Evolutionary conservation across 2,113 vertebrate genomes (phyloP).

Genomic region (Rhinogobius similis): DNA sequence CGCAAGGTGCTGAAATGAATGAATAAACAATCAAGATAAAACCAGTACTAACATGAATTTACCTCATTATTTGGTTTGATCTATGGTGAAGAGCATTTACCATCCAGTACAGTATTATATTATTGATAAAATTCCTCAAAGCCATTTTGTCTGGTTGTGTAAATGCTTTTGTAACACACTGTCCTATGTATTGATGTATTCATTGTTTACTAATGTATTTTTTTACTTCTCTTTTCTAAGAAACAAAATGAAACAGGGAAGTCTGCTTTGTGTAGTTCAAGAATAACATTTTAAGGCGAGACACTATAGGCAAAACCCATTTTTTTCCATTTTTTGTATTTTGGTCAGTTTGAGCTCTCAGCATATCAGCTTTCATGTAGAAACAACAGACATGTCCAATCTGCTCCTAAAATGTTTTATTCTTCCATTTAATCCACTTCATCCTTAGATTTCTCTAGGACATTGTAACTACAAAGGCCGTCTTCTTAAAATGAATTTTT

Average conservation of each 20-base stretch:
- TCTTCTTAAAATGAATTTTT: too few relatives aligned
- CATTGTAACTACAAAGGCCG: too few relatives aligned
- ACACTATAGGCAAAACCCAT: too few relatives aligned
- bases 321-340: too few relatives aligned
- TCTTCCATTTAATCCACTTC: too few relatives aligned
- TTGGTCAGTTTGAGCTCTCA: too few relatives aligned
- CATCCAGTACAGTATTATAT: background rate
- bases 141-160: background rate
- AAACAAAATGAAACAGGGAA: background rate
- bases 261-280: background rate
- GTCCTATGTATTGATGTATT: background rate
- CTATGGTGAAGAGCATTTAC: background rate
- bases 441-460: too few relatives aligned
- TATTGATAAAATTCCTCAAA: background rate
- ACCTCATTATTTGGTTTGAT: background rate
- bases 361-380: too few relatives aligned
- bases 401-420: too few relatives aligned
- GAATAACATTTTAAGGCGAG: background rate
- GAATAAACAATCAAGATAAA: background rate
- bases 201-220: background rate
- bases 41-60: background rate
- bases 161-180: conserved; percentile 7
- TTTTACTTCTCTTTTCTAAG: background rate
- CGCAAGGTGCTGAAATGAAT: conserved; percentile 26
- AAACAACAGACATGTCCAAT: too few relatives aligned